phyloP scores from a whole-genome alignment of 2,888 invertebrate species.

The Drosophila yooni region DNA sequence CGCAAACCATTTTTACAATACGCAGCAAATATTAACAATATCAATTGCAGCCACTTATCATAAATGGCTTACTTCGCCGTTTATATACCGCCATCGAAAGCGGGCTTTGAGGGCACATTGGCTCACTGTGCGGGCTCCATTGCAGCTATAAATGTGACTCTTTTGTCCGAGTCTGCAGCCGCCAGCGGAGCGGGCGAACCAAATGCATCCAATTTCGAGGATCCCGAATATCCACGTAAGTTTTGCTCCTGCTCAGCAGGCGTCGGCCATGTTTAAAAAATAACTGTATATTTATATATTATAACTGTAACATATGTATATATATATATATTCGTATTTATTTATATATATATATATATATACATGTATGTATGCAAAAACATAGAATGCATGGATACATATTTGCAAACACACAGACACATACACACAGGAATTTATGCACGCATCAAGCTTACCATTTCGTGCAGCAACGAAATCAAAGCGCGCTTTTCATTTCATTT shows the following conservation, averaged over 20 bases:
- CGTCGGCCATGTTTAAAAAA: constrained; percentile 26
- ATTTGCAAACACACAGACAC: not conserved
- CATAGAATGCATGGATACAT: constrained; percentile 1
- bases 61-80: constrained; percentile 64
- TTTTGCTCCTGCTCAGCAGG: constrained; percentile 9
- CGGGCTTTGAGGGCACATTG: constrained; percentile 62
- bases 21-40: not conserved
- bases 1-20: not conserved
- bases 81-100: constrained; percentile 63
- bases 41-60: not conserved
- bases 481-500: constrained; percentile 44
- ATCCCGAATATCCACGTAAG: constrained; percentile 74
- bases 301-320: not conserved
- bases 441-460: constrained; percentile 18
- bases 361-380: not conserved
- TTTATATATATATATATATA: not conserved
- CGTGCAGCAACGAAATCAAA: constrained; percentile 38
- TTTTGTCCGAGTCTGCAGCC: constrained; percentile 15
- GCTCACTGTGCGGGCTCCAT: constrained; percentile 64
- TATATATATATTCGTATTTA: not conserved
- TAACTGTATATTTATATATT: not conserved
- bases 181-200: constrained; percentile 9
- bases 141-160: constrained; percentile 55
- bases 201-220: constrained; percentile 42
- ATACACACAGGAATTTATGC: not conserved